Conservation (phyloP, 2,888 invertebrate genomes). For the Neoascia interrupta region DNA sequence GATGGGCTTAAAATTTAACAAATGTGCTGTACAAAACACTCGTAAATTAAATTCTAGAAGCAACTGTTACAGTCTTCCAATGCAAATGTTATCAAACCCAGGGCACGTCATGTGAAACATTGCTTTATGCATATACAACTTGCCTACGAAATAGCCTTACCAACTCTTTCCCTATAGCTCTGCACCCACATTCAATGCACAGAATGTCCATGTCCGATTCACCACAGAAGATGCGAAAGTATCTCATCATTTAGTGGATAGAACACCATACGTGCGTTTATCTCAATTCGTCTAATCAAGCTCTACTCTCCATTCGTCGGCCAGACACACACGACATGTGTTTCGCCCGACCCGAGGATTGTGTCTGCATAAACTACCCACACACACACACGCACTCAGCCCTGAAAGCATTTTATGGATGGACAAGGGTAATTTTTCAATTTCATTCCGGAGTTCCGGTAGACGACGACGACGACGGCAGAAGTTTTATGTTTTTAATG, state of each 20-base stretch:
- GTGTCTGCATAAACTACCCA: conserved; percentile 29
- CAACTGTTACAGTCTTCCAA: no score
- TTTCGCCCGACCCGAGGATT: conserved; percentile 8
- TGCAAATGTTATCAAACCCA: no score
- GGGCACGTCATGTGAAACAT: no score
- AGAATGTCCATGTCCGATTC: no score
- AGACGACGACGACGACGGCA: conserved; percentile 54
- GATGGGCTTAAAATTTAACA: no score
- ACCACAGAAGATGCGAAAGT: conserved; percentile 15
- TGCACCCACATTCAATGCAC: no score
- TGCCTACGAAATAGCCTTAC: no score
- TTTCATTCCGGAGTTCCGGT: conserved; percentile 62
- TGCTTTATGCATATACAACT: no score
- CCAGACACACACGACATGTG: conserved; percentile 37
- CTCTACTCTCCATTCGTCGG: conserved; percentile 8
- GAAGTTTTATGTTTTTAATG: conserved; percentile 26
- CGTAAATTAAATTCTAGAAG: no score
- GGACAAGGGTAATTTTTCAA: conserved; percentile 68
- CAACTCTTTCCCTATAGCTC: no score
- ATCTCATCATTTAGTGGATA: conserved; percentile 20
- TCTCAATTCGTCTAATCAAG: conserved; percentile 64
- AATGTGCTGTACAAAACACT: no score
- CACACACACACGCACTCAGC: conserved; percentile 22
- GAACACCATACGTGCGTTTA: conserved; percentile 56
- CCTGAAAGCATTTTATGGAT: conserved; percentile 45